phyloP scores from a whole-genome alignment of 1,140 invertebrate species.

The Hyles vespertilio region DNA sequence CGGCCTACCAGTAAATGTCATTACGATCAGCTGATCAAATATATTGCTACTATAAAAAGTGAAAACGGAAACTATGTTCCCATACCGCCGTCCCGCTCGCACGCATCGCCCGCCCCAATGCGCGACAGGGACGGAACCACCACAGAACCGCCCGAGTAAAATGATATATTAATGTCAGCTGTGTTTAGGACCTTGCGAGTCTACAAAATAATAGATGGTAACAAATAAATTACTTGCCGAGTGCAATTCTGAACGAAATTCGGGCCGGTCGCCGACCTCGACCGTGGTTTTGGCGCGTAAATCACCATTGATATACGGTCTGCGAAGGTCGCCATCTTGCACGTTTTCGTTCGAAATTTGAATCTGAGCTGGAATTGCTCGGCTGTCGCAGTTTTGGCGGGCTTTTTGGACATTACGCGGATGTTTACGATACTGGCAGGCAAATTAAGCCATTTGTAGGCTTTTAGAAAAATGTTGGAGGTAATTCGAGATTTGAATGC shows the following conservation, averaged over 20 bases:
- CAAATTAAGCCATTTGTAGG: conserved; percentile 8
- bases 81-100: conserved; percentile 40
- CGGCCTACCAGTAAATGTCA: conserved; percentile 69
- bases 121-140: conserved; percentile 38
- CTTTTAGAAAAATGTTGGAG: conserved; percentile 6
- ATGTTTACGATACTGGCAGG: conserved; percentile 17
- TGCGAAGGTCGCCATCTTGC: conserved; percentile 72
- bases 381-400: conserved; percentile 53
- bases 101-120: conserved; percentile 8
- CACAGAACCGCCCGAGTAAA: conserved; percentile 60
- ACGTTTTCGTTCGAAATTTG: conserved; percentile 66
- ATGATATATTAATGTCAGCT: conserved; percentile 75
- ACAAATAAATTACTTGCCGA: conserved; percentile 72
- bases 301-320: conserved; percentile 68
- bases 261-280: conserved; percentile 70
- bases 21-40: conserved; percentile 74
- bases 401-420: conserved; percentile 31
- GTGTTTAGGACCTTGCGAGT: conserved; percentile 74
- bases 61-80: conserved; percentile 69
- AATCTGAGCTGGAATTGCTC: conserved; percentile 53
- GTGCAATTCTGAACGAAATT: conserved; percentile 74
- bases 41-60: conserved; percentile 76
- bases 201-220: conserved; percentile 75
- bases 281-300: conserved; percentile 69
- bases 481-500: not conserved